phyloP scores from a whole-genome alignment of 2,888 invertebrate genomes.

The Apocheima hispidaria region DNA sequence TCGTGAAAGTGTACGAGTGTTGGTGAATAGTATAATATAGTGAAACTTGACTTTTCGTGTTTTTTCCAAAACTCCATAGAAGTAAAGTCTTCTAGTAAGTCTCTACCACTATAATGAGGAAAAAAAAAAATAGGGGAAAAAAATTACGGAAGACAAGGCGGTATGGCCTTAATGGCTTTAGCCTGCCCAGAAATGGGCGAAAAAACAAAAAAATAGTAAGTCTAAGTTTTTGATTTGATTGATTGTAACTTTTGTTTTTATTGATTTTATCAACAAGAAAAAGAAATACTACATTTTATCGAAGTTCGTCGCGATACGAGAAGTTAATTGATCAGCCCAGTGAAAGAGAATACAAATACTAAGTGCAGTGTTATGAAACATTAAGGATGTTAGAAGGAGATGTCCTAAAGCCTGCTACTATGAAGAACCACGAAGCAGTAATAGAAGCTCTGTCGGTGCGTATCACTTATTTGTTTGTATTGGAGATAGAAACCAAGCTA shows the following conservation, averaged over 20 bases:
- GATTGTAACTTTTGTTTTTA: slow-evolving; percentile 1
- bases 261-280: slow-evolving; percentile 24
- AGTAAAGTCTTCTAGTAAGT: too few relatives aligned
- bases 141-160: too few relatives aligned
- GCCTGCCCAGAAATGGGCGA: too few relatives aligned
- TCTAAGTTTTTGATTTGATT: not conserved
- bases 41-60: too few relatives aligned
- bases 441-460: slow-evolving; percentile 68
- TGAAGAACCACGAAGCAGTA: slow-evolving; percentile 61
- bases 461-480: not conserved
- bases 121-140: too few relatives aligned
- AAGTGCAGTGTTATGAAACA: not conserved
- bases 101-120: too few relatives aligned
- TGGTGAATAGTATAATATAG: too few relatives aligned
- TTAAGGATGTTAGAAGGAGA: slow-evolving; percentile 54
- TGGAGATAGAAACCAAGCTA: not conserved
- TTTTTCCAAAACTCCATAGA: too few relatives aligned
- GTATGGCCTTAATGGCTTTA: too few relatives aligned
- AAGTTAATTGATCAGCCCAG: not conserved
- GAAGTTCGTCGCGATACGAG: not conserved
- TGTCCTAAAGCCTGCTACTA: slow-evolving; percentile 45
- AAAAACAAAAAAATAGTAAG: too few relatives aligned
- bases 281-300: not conserved
- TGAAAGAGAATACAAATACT: not conserved
- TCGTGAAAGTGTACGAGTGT: too few relatives aligned